Conservation (phyloP, 2,113 vertebrate genomes). For the Rhinolophus sinicus region DNA sequence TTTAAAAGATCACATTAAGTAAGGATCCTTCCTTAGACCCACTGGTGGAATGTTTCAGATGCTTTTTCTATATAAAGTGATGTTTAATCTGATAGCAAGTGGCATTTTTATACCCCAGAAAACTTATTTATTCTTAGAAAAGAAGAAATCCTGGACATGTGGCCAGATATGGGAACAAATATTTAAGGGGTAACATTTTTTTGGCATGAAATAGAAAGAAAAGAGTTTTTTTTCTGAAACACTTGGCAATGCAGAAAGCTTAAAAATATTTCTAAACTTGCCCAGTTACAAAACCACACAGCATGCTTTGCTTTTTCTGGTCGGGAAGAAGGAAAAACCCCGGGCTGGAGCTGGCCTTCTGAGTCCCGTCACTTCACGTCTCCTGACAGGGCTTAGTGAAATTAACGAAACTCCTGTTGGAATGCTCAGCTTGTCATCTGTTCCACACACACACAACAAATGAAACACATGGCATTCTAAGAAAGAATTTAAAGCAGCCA, state of each 20-base stretch:
- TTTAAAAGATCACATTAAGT: slow-evolving; percentile 60
- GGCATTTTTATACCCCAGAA: slow-evolving; percentile 81
- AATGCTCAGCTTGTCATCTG: slow-evolving; percentile 29
- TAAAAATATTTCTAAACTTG: slow-evolving; percentile 78
- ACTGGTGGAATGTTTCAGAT: slow-evolving; percentile 68
- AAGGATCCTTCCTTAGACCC: slow-evolving; percentile 51
- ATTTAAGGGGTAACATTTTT: slow-evolving; percentile 79
- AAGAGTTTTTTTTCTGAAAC: slow-evolving; percentile 75
- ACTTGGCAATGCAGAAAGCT: slow-evolving; percentile 74
- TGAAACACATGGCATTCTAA: slow-evolving; percentile 37
- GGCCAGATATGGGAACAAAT: slow-evolving; percentile 84
- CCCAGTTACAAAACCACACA: slow-evolving; percentile 69
- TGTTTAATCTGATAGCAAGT: slow-evolving; percentile 74
- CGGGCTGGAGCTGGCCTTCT: neutral
- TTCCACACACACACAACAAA: neutral
- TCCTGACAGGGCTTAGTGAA: slow-evolving; percentile 60
- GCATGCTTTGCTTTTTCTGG: slow-evolving; percentile 56
- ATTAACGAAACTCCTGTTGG: slow-evolving; percentile 51
- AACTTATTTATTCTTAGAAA: slow-evolving; percentile 84
- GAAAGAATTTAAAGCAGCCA: slow-evolving; percentile 46
- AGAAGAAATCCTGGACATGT: slow-evolving; percentile 78
- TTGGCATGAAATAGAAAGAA: slow-evolving; percentile 79
- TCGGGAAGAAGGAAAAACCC: neutral
- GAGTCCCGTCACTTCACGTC: neutral
- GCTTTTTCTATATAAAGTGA: slow-evolving; percentile 87